Evolutionary conservation across 2,113 vertebrate species (phyloP).

Genomic region (Lepisosteus osseus): DNA sequence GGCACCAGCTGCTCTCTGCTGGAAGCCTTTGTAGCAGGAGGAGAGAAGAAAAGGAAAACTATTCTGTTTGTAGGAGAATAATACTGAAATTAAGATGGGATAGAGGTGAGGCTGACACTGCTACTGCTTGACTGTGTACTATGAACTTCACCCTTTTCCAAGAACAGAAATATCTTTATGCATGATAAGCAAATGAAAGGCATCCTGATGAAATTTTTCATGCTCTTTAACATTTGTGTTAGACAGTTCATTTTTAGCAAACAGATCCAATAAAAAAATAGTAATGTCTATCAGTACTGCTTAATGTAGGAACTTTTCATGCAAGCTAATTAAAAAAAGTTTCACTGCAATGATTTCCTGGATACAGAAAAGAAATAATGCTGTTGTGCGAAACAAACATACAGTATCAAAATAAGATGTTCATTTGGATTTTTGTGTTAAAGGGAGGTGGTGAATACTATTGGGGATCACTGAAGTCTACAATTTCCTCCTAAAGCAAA

Average conservation of each 20-base stretch:
- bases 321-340: too few species aligned
- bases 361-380: too few species aligned
- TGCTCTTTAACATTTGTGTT: neutral
- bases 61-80: slow-evolving; percentile 50
- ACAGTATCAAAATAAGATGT: too few species aligned
- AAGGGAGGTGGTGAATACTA: too few species aligned
- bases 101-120: slow-evolving; percentile 40
- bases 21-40: slow-evolving; percentile 67
- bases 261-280: neutral
- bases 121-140: slow-evolving; percentile 15
- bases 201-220: neutral
- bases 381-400: too few species aligned
- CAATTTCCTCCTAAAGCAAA: too few species aligned
- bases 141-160: slow-evolving; percentile 1
- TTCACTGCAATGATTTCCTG: too few species aligned
- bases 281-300: too few species aligned
- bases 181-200: neutral
- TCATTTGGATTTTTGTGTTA: too few species aligned
- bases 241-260: neutral
- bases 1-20: slow-evolving; percentile 75
- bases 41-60: slow-evolving; percentile 48
- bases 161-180: neutral
- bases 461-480: too few species aligned
- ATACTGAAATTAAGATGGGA: slow-evolving; percentile 45
- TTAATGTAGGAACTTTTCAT: too few species aligned